Evolutionary conservation across 2,888 invertebrate genomes (phyloP), one percentile per base, ranked within the genome.

Genomic region (Blastobasis lacticolella): DNA sequence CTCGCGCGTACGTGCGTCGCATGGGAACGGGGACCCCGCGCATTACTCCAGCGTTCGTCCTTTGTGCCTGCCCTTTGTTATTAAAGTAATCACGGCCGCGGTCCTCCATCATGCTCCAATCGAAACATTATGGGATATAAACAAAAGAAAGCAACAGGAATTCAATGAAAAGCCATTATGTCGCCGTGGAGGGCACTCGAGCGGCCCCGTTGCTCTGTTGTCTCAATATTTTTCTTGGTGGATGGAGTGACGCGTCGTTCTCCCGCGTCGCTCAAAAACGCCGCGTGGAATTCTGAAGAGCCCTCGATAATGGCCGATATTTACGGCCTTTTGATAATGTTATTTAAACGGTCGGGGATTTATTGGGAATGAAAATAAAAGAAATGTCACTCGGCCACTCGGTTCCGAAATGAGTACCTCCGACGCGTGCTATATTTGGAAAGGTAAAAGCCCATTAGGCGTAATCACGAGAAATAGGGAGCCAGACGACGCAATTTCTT

Each of bases 101-200:
- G 23, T 23, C 23, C 84, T 84, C 83, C 81, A 82, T 81, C 83
- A 74, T 78, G 73, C 75, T 73, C 79, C 85, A 82, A 87, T 86
- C 86, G 86, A 81, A 86, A 85, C 85, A 85, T 86, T 86, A 86
- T 84, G 80, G 86, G 83, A 81, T 83, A 84, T 85, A 88, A 87
- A 88, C 87, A 88, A 88, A 88, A 87, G 87, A 82, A 78, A 85
- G 73, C 79, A 80, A 82, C 75, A 78, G 78, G 83, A 82, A 87
- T 87, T 86, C 81, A 85, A 84, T 86, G 86, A 83, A 85, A 87
- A 79, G 81, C 87, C 80, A 87, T 87, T 87, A 86, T 86, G 87
- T 84, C 81, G 78, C 80, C 64, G 78, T 67, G 75, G 69, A 87
- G 86, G 65, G 81, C 78, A 71, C 86, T 85, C 75, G 72, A 72